A percentile compares a stretch with the other conserved stretches of the same genome.
Conservation (phyloP, 2,113 vertebrate genomes). For the Balaeniceps rex region DNA sequence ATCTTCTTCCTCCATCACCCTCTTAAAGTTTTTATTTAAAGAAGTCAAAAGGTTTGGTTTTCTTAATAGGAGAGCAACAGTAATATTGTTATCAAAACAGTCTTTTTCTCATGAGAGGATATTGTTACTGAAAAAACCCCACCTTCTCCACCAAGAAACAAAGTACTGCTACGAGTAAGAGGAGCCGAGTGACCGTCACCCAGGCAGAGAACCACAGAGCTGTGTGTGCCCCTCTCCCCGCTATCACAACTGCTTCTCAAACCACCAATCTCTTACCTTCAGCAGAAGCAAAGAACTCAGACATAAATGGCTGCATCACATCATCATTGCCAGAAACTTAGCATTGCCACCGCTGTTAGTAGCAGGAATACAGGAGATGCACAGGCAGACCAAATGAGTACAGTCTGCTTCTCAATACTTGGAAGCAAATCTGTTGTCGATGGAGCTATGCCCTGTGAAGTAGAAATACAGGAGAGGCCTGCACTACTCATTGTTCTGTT, state of each 20-base stretch:
- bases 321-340: background rate
- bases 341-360: background rate
- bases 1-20: background rate
- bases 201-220: background rate
- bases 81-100: background rate
- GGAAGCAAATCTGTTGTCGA: background rate
- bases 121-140: background rate
- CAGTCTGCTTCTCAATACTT: background rate
- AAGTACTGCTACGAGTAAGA: background rate
- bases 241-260: background rate
- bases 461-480: background rate
- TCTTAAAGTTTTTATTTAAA: background rate
- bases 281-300: background rate
- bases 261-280: background rate
- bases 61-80: background rate
- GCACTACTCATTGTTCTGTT: background rate
- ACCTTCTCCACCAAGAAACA: background rate
- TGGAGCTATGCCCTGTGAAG: background rate
- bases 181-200: fast-evolving
- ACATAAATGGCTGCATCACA: background rate
- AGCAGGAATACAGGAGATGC: background rate
- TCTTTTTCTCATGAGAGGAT: background rate
- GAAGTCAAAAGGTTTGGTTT: background rate
- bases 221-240: background rate
- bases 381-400: background rate